Evolutionary conservation across 2,797 vertebrate genomes (phyloP).

Genomic region (Acanthiza pusilla): DNA sequence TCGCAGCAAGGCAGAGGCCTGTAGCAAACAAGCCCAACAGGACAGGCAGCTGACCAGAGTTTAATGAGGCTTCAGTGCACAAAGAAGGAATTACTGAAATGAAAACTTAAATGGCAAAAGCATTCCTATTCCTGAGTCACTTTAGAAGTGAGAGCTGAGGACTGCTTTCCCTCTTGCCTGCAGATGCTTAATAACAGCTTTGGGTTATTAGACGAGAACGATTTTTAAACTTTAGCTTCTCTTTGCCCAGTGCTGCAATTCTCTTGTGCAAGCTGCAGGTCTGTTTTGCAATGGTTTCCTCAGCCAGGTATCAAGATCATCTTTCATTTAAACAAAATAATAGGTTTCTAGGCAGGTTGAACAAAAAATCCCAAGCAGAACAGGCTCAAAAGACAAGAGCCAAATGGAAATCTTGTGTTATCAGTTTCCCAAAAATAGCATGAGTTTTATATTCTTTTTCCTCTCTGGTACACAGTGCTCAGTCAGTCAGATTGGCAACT

Average conservation of each 20-base stretch:
- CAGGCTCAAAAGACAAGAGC: background rate
- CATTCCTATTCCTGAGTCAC: background rate
- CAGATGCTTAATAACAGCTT: background rate
- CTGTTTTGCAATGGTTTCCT: background rate
- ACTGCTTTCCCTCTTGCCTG: background rate
- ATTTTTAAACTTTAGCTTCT: background rate
- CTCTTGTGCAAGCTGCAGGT: background rate
- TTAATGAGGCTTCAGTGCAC: background rate
- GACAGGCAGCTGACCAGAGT: background rate
- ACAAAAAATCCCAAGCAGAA: background rate
- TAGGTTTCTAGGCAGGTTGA: background rate
- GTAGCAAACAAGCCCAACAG: background rate
- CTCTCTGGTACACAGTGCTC: background rate
- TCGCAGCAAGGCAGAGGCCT: background rate
- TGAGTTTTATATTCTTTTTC: background rate
- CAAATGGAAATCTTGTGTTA: conserved; percentile 1
- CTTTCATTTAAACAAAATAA: conserved; percentile 35
- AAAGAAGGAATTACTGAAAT: background rate
- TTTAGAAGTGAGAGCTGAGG: background rate
- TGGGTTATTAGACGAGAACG: background rate
- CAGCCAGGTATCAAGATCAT: conserved; percentile 22
- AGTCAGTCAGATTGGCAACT: background rate
- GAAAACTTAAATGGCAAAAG: background rate
- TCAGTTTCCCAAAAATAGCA: background rate
- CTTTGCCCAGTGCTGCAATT: background rate